Percentiles rank a stretch among this genome's conserved stretches.
phyloP scores from a whole-genome alignment of 2,797 vertebrate species.

The Onychomys arenicola region DNA sequence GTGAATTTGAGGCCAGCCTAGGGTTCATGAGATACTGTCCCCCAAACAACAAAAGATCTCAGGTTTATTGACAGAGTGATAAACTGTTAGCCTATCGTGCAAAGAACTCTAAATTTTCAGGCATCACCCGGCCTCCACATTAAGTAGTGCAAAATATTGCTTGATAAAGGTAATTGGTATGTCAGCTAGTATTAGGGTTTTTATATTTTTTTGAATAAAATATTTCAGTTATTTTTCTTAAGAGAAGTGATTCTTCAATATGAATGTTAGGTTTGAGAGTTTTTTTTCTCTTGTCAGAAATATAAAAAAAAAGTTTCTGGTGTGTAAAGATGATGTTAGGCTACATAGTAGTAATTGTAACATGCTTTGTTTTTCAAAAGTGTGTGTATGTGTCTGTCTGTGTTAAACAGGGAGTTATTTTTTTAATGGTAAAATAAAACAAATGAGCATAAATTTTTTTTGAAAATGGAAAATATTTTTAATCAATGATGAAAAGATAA shows the following conservation, averaged over 20 bases:
- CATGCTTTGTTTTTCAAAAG: conserved; percentile 53
- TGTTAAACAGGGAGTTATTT: conserved; percentile 20
- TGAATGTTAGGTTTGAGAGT: not conserved
- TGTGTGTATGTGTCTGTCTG: not conserved
- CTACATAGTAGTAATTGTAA: not conserved
- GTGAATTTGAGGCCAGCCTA: not conserved
- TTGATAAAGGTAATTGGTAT: conserved; percentile 23
- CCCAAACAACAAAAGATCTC: not conserved
- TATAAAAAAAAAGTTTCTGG: conserved; percentile 15
- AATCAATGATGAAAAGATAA: conserved; percentile 26
- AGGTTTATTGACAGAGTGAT: not conserved
- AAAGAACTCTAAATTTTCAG: not conserved
- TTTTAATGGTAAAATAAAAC: conserved; percentile 53
- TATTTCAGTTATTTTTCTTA: conserved; percentile 30
- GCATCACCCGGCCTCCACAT: not conserved
- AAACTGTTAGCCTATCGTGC: not conserved
- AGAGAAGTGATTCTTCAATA: not conserved
- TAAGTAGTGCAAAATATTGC: not conserved
- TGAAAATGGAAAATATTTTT: conserved; percentile 42
- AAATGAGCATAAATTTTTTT: no score
- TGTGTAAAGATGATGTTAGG: conserved; percentile 26
- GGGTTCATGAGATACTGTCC: not conserved
- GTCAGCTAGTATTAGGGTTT: not conserved
- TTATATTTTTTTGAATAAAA: not conserved
- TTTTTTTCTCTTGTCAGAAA: not conserved